phyloP scores from a whole-genome alignment of 1,140 invertebrate genomes.

The Drosophila subobscura region DNA sequence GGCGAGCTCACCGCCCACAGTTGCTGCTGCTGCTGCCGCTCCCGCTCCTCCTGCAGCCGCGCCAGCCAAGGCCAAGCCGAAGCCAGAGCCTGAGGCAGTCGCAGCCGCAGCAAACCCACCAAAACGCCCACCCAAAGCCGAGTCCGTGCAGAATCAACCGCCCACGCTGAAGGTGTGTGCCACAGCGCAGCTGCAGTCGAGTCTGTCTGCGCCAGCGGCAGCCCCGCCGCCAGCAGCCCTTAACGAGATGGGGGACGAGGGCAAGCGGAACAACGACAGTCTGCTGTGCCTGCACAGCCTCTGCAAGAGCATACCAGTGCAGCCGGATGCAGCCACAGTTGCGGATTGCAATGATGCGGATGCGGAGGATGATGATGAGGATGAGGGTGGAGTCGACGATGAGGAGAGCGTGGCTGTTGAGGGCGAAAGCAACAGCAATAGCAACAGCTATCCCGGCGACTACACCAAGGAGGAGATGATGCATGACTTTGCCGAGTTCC shows the following conservation, averaged over 20 bases:
- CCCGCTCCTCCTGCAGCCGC: not conserved
- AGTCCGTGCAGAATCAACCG: slow-evolving; percentile 42
- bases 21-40: not conserved
- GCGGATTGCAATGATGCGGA: slow-evolving; percentile 7
- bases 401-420: slow-evolving; percentile 40
- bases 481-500: slow-evolving; percentile 75
- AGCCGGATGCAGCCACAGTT: slow-evolving; percentile 49
- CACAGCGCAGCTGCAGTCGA: slow-evolving; percentile 60
- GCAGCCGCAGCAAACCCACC: slow-evolving; percentile 28
- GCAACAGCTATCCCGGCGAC: slow-evolving; percentile 32
- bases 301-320: slow-evolving; percentile 76
- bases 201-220: slow-evolving; percentile 39
- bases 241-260: slow-evolving; percentile 44
- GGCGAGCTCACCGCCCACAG: slow-evolving; percentile 1
- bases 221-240: slow-evolving; percentile 43
- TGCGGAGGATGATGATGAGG: slow-evolving; percentile 21
- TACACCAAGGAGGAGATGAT: slow-evolving; percentile 75
- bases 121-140: slow-evolving; percentile 41
- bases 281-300: slow-evolving; percentile 72
- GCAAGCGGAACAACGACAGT: slow-evolving; percentile 58
- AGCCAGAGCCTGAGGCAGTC: slow-evolving; percentile 12
- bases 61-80: slow-evolving; percentile 31
- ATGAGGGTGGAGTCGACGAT: not conserved
- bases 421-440: slow-evolving; percentile 19
- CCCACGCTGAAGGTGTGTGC: slow-evolving; percentile 66